Percentiles rank a stretch among this genome's conserved stretches.
Conservation (phyloP, 1,140 invertebrate species). For the Ceratosolen solmsi region DNA sequence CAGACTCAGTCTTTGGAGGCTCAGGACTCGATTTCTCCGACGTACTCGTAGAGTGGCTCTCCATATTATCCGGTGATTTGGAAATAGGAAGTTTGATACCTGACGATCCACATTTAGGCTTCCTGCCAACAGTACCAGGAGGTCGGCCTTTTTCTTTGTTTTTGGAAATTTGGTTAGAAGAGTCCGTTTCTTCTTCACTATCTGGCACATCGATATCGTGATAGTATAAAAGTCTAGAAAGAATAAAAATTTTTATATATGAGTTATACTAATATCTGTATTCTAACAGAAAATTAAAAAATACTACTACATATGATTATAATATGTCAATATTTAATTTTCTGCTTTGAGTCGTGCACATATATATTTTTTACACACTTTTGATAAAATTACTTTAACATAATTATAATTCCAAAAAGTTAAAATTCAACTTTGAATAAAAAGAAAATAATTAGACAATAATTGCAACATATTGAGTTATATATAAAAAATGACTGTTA, state of each 20-base stretch:
- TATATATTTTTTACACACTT: too few relatives aligned
- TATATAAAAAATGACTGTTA: too few relatives aligned
- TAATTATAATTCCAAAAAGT: too few relatives aligned
- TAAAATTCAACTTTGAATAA: too few relatives aligned
- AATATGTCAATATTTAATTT: too few relatives aligned
- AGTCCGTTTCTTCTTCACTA: conserved; percentile 73
- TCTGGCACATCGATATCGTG: conserved; percentile 81
- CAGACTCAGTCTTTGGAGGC: conserved; percentile 26
- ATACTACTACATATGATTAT: too few relatives aligned
- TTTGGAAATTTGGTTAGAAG: conserved; percentile 9
- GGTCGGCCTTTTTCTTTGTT: conserved; percentile 26
- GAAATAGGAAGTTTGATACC: conserved; percentile 10
- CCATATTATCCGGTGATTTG: conserved; percentile 15
- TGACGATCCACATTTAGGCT: conserved; percentile 24
- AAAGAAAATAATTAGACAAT: too few relatives aligned
- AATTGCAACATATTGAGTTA: too few relatives aligned
- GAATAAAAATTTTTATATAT: neutral
- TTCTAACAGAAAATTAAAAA: too few relatives aligned
- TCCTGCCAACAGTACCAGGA: neutral
- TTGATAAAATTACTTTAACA: too few relatives aligned
- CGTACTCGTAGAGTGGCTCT: conserved; percentile 5
- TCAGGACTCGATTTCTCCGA: conserved; percentile 49
- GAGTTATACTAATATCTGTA: too few relatives aligned
- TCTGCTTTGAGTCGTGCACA: too few relatives aligned
- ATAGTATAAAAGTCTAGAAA: conserved; percentile 79